Evolutionary conservation across 2,113 vertebrate species (phyloP).

Genomic region (Equus przewalskii): DNA sequence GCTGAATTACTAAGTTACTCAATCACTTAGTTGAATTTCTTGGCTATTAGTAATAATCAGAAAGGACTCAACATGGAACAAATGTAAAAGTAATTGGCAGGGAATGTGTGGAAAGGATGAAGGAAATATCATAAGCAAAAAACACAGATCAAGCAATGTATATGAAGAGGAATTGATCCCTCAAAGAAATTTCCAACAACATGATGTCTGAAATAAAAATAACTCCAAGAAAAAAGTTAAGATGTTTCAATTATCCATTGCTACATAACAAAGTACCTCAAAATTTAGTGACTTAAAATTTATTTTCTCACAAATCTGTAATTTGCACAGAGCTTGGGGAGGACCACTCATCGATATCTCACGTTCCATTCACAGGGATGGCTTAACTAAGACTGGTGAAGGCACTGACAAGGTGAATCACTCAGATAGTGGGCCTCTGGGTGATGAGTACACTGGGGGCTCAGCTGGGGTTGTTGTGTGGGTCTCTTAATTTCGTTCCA

Average conservation of each 20-base stretch:
- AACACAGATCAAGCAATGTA: not conserved
- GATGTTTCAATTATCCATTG: not conserved
- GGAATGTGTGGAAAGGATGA: not conserved
- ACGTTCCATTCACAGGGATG: not conserved
- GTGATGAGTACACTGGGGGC: not conserved
- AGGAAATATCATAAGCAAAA: not conserved
- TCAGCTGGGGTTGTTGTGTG: not conserved
- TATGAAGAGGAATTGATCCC: not conserved
- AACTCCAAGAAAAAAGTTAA: not conserved
- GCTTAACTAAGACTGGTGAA: not conserved
- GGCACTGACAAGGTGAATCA: not conserved
- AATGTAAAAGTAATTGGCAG: not conserved
- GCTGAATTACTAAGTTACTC: not conserved
- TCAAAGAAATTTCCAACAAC: constrained; percentile 11
- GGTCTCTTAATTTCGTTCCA: not conserved
- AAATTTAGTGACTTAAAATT: not conserved
- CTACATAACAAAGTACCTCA: not conserved
- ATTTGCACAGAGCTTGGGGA: not conserved
- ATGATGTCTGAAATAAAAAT: not conserved
- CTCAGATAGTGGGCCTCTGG: not conserved
- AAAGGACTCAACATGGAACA: not conserved
- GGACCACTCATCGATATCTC: not conserved
- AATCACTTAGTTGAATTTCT: constrained; percentile 25
- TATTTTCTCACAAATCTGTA: not conserved
- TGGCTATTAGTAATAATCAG: not conserved